Base-by-base conservation (phyloP, 2,797 vertebrate genomes). In the Darevskia nairensis region DNA sequence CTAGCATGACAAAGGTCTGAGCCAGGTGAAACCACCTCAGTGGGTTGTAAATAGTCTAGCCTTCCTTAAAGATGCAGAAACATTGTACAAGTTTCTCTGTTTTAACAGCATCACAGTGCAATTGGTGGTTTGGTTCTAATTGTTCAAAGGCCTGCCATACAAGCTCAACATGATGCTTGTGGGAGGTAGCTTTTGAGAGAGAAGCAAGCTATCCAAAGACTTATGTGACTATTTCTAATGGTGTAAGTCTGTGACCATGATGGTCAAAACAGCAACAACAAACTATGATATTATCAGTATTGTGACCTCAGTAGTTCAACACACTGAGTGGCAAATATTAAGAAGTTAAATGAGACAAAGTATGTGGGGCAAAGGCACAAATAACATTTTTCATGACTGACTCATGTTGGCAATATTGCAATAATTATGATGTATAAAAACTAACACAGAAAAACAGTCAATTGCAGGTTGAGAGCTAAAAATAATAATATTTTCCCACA, bases 31-130 rank as follows among this genome's bases (percentile, higher is more conserved):
- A 50, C 15, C 44, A 55, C 25, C 17, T 59, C 69, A 55, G 17
- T 79, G 13, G n/a, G 21, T 35, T 32, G 21, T 4, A 79, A 68
- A 78, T 85, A 6, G 13, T 41, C 32, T 77, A 64, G 50, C 35
- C 19, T 74, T 39, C 50, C n/a, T 46, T n/a, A 82, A 8, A 83
- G 39, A 83, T 39, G n/a, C 59, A 74, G 46, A 88, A 83, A 69
- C 8, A 41, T 39, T 25, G 23, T 29, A 77, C 29, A 71, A 8
- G 13, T 86, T 39, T 25, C 10, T 74, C 50, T 83, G 23, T 50
- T 11, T 27, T 17, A 29, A 69, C 2, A 39, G 32, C 44, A 66
- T n/a, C 25, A 64, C 44, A 50, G 29, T 11, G 13, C 69, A 80
- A 61, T 39, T 29, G n/a, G 25, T 23, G 17, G 32, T 6, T 83